Evolutionary conservation across 2,797 vertebrate genomes (phyloP).

Genomic region (Nothura maculosa): DNA sequence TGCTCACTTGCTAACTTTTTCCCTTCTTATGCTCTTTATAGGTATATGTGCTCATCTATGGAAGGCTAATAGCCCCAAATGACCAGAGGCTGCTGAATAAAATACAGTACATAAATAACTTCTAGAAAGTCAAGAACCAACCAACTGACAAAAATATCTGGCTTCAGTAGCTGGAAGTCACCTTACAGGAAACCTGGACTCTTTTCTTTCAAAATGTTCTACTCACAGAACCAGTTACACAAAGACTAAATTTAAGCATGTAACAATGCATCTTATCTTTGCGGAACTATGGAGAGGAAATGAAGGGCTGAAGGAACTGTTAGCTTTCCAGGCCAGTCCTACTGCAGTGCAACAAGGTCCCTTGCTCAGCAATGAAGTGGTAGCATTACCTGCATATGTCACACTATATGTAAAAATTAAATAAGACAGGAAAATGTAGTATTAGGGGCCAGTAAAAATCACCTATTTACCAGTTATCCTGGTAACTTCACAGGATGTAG

Average conservation of each 20-base stretch:
- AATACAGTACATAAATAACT: background rate
- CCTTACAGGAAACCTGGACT: background rate
- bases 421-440: background rate
- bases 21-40: background rate
- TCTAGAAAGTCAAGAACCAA: conserved; percentile 9
- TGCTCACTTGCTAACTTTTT: conserved; percentile 15
- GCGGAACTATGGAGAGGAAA: background rate
- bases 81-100: background rate
- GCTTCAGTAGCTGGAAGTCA: background rate
- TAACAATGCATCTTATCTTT: background rate
- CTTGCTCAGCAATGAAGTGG: background rate
- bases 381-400: background rate
- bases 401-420: background rate
- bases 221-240: background rate
- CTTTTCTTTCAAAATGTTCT: background rate
- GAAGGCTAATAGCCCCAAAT: background rate
- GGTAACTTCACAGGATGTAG: background rate
- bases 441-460: background rate
- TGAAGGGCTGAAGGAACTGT: background rate
- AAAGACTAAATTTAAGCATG: background rate
- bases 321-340: background rate
- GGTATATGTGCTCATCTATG: background rate
- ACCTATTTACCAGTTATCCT: background rate
- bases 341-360: background rate
- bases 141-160: background rate